Base-by-base conservation (phyloP, 2,888 invertebrate genomes). In the Harpagoxenus sublaevis region DNA sequence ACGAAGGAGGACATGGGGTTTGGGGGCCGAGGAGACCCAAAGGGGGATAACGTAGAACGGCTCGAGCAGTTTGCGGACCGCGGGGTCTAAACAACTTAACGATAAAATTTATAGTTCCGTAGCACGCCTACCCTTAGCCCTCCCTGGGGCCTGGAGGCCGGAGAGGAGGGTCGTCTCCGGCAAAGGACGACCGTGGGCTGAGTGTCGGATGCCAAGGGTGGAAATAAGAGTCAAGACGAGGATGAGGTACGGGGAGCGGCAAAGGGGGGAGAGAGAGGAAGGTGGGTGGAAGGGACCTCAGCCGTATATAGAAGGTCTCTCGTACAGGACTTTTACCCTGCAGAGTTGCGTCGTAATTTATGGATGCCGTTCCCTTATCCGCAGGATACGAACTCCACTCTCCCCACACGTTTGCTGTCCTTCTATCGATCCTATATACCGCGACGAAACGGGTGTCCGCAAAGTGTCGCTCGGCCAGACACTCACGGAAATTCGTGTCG, bases 291-390 rank as follows among this genome's bases (percentile, higher is more conserved):
- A 87, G 85, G 87, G 89, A 86, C 89, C 89, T 88, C 86, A 87
- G 88, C 91, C 90, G 90, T 91, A 91, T 91, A 92, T 90, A 91
- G 92, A 91, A 93, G 92, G 93, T 93, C 94, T 92, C 94, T 93
- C 93, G 94, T 94, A 93, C 94, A 94, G 94, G 94, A 94, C 94
- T 95, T 94, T 94, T 94, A 94, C 93, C 94, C 94, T 93, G 94
- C 93, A 92, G 94, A 94, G 94, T 94, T 94, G 93, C 93, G 93
- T 93, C 93, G 95, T 95, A 94, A 95, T 95, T 95, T 95, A 95
- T 95, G 94, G 94, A 94, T 94, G 94, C 94, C 94, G 93, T 94
- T 94, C 94, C 94, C 94, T 95, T 94, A 95, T 95, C 94, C 95
- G 93, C 94, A 94, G 95, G 94, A 94, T 94, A 94, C 94, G 94